phyloP scores from a whole-genome alignment of 2,797 vertebrate species.

The Gadopsis marmoratus region DNA sequence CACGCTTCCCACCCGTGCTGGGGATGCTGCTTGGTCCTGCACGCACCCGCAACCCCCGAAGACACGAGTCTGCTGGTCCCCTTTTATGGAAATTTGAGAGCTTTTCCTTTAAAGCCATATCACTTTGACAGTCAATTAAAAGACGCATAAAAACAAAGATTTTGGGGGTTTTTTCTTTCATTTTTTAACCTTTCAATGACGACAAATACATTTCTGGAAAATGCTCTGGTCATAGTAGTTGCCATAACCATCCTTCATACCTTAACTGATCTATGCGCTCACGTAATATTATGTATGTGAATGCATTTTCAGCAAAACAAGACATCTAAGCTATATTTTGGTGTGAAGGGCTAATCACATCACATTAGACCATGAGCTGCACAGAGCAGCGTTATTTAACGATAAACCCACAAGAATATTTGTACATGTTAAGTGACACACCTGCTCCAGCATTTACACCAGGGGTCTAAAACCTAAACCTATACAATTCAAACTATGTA shows the following conservation, averaged over 20 bases:
- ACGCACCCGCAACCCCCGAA: neutral
- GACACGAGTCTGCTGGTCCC: conserved; percentile 28
- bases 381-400: conserved; percentile 22
- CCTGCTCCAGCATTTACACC: conserved; percentile 19
- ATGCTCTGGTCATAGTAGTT: neutral
- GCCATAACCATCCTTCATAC: neutral
- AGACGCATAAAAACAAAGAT: neutral
- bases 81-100: neutral
- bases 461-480: conserved; percentile 17
- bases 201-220: neutral
- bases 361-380: neutral
- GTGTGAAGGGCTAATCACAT: neutral
- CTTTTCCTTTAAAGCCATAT: neutral
- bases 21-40: conserved; percentile 57
- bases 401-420: conserved; percentile 27
- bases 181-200: neutral
- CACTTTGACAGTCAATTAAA: neutral
- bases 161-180: neutral
- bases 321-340: neutral
- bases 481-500: conserved; percentile 16
- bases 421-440: conserved; percentile 59
- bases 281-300: neutral
- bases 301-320: no score
- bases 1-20: conserved; percentile 76
- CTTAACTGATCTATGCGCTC: neutral